phyloP scores from a whole-genome alignment of 1,140 invertebrate genomes.

The Formica exsecta region DNA sequence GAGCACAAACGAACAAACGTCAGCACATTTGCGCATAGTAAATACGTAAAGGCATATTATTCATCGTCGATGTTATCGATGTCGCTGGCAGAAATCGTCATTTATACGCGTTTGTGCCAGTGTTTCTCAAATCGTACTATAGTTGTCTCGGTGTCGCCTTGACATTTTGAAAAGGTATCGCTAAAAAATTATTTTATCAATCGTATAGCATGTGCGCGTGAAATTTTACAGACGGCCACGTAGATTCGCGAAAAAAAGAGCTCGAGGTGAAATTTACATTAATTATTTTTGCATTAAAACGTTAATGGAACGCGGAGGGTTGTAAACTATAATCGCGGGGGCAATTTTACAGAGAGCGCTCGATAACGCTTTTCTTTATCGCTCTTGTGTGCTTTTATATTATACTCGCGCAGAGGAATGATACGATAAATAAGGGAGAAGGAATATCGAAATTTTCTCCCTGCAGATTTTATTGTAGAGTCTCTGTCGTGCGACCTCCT shows the following conservation, averaged over 20 bases:
- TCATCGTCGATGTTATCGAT: slow-evolving; percentile 31
- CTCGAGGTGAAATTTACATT: neutral
- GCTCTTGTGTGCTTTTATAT: neutral
- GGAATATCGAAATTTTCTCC: slow-evolving; percentile 53
- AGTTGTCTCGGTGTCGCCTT: neutral
- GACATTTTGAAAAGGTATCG: neutral
- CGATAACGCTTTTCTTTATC: slow-evolving; percentile 7
- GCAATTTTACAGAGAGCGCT: neutral
- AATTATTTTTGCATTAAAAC: slow-evolving; percentile 6
- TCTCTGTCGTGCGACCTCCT: slow-evolving; percentile 4
- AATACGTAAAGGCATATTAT: slow-evolving; percentile 10
- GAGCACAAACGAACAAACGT: slow-evolving; percentile 48
- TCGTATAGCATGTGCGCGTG: neutral
- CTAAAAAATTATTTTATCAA: no score
- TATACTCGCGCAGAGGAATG: neutral
- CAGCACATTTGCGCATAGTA: neutral
- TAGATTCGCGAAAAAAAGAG: neutral
- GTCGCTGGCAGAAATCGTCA: neutral
- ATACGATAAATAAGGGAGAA: neutral
- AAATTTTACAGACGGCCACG: neutral
- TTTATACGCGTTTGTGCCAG: neutral
- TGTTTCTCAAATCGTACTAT: neutral
- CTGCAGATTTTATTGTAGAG: neutral
- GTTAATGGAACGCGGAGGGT: neutral
- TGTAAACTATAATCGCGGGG: neutral